Evolutionary conservation across 1,140 invertebrate genomes (phyloP), one percentile per base, ranked within the genome.

Genomic region (Lordiphosa stackelbergi): DNA sequence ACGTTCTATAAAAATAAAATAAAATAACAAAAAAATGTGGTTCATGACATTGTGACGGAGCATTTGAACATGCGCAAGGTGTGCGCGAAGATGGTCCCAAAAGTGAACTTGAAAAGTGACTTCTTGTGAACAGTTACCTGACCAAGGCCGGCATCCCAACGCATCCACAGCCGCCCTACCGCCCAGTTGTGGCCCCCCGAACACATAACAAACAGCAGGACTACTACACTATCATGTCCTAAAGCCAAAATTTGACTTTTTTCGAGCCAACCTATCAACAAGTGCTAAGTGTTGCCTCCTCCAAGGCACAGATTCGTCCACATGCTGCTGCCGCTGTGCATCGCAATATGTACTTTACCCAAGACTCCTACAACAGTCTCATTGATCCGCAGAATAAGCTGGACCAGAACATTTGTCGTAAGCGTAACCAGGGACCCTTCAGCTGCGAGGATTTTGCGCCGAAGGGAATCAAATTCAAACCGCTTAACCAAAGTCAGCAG

Each of bases 381-480:
- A 16, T 16, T 16, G 16, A 16, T 16, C 16, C 99, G 16, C 98
- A 99, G 89, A 98, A 99, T 73, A 99, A 99, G 89, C 89, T 99
- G 28, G 98, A 99, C 91, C 97, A 99, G 85, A 99, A 99, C 89
- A 94, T 99, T 71, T 97, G 97, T 85, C 91, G 97, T 36, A 96
- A 95, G 88, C 91, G 98, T 48, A 93, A 92, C 7, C 88, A 99
- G 36, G 98, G 99, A 11, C 98, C 98, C 13, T 99, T 99, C 88
- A 90, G 90, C 9, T 99, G 98, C 88, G 94, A 97, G 88, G 98
- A 97, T 3, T 90, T 93, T 73, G 91, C 93, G 24, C 98, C 98
- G 1, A 88, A 91, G 35, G 90, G 98, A 12, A 99, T 99, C 53
- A 93, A 93, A 85, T 99, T 99, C 89, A 91, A 92, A 58, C 96